phyloP scores from a whole-genome alignment of 2,113 vertebrate genomes.

The Leucopternis melanops region DNA sequence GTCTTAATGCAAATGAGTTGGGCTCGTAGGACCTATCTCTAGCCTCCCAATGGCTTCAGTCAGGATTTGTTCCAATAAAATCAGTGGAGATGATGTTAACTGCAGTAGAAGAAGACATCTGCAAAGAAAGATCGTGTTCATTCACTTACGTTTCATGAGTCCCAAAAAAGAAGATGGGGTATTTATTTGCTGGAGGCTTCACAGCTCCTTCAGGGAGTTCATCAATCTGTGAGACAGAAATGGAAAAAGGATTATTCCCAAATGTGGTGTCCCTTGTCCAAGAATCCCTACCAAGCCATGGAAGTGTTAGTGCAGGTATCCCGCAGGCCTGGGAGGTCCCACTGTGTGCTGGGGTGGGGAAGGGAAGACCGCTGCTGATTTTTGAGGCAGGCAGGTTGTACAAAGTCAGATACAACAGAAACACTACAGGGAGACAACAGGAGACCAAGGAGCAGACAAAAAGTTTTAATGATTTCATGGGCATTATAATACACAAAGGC shows the following conservation, averaged over 20 bases:
- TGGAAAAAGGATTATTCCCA: neutral
- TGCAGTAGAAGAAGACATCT: neutral
- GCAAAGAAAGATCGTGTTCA: neutral
- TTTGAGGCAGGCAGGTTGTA: neutral
- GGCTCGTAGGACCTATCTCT: neutral
- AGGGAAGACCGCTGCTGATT: neutral
- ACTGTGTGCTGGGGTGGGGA: neutral
- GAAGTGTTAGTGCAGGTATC: neutral
- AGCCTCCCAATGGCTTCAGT: neutral
- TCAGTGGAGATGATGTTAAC: neutral
- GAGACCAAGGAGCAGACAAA: neutral
- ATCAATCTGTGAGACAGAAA: slow-evolving; percentile 85
- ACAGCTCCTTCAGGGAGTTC: slow-evolving; percentile 97
- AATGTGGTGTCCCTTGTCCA: neutral
- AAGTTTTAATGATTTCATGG: neutral
- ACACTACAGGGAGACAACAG: neutral
- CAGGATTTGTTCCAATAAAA: neutral
- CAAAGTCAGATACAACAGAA: neutral
- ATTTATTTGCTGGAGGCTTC: slow-evolving; percentile 97
- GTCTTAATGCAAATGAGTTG: neutral
- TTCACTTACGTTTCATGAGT: slow-evolving; percentile 94
- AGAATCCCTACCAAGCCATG: neutral
- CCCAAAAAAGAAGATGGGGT: slow-evolving; percentile 98
- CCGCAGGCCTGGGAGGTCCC: neutral
- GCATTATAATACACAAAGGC: neutral